A percentile compares a stretch with the other conserved stretches of the same genome.
phyloP scores from a whole-genome alignment of 2,113 vertebrate genomes.

The Oncorhynchus nerka region DNA sequence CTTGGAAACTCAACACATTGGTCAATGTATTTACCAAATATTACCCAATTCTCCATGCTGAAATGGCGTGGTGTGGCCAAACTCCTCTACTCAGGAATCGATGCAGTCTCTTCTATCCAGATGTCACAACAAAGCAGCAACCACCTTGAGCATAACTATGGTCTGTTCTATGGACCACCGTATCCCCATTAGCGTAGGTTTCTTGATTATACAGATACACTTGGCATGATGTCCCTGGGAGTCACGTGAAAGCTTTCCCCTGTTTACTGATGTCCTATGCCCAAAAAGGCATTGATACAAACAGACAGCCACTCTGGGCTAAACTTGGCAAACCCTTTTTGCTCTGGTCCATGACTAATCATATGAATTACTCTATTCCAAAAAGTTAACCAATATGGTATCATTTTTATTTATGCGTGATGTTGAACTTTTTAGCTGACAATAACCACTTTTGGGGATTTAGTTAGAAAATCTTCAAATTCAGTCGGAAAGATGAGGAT shows the following conservation, averaged over 20 bases:
- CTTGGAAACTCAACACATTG: too few relatives aligned
- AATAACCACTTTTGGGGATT: too few relatives aligned
- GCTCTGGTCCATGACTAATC: too few relatives aligned
- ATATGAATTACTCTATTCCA: too few relatives aligned
- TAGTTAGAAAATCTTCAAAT: too few relatives aligned
- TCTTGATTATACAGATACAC: not conserved
- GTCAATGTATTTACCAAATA: too few relatives aligned
- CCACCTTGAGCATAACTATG: not conserved
- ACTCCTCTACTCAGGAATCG: conserved; percentile 7
- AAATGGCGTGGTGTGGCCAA: too few relatives aligned
- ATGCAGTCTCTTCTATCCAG: conserved; percentile 10
- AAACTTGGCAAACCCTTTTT: not conserved
- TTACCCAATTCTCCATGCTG: too few relatives aligned
- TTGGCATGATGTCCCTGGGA: not conserved
- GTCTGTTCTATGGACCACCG: not conserved
- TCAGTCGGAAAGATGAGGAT: not conserved
- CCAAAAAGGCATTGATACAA: not conserved
- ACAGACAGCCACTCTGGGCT: not conserved
- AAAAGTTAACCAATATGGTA: too few relatives aligned
- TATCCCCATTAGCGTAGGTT: not conserved
- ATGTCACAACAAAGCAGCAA: not conserved
- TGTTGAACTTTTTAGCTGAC: too few relatives aligned
- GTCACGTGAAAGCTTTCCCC: not conserved
- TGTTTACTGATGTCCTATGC: not conserved
- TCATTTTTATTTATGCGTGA: too few relatives aligned